Evolutionary conservation across 2,797 vertebrate species (phyloP), one percentile per base, ranked within the genome.

Genomic region (Vireo griseus): DNA sequence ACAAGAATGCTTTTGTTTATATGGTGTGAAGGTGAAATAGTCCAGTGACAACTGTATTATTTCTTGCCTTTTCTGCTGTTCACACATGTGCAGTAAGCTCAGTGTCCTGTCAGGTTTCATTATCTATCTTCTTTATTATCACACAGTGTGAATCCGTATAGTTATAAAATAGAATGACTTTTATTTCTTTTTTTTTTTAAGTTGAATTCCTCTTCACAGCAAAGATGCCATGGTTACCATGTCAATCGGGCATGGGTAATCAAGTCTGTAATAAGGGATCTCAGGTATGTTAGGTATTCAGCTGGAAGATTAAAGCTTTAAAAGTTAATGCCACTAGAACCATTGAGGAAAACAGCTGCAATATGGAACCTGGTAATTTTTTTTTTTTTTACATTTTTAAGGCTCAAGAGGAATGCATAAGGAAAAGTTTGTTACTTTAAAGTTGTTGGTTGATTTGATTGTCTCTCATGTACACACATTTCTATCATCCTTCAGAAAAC

Each of bases 61-160:
- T 97, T 96, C 94, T 94, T 96, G 88, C 86, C 88, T 94, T 97
- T 97, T 96, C 95, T 97, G 95, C 97, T 97, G 92, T 97, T 93
- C 94, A 83, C 92, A 81, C 93, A 96, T 95, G 94, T 82, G 94
- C 95, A 96, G 51, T 80, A 86, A 95, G 83, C 94, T 97, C 94
- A 94, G 39, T 35, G 13, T 97, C 94, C 91, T 97, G 94, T 97
- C 97, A 92, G 82, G 81, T 96, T 96, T 94, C 95, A 96, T 96
- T 89, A 84, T 69, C 75, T 75, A 77, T 48, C 69, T 83, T 97
- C 87, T 97, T 97, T 76, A 88, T 96, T 96, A 95, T 95, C 79
- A 68, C 47, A 11, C 25, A 90, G 58, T 79, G 51, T 95, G 92
- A 96, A 90, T 88, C 84, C 88, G 48, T 89, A 44, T 14, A 67